These are phyloP conservation scores for Pandion haliaetus DNA, from an alignment of 2,113 vertebrate genomes.

Conservation along the genomic window DNA sequence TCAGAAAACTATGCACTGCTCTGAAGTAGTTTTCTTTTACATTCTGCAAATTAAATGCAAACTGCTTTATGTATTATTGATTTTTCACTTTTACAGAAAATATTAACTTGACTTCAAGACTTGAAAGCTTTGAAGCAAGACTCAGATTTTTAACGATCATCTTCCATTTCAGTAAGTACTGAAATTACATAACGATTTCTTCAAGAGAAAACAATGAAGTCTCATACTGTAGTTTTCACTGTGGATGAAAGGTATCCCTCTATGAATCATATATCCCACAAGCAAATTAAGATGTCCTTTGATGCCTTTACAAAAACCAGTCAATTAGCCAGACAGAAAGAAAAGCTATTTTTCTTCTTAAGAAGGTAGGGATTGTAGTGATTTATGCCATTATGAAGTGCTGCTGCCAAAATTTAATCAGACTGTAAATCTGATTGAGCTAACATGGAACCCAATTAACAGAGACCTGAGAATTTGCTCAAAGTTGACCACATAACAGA, in stretches of 20 bases:
- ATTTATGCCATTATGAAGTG: neutral
- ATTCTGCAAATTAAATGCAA: neutral
- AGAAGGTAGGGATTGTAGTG: neutral
- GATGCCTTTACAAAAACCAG: neutral
- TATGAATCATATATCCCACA: neutral
- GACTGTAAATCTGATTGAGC: neutral
- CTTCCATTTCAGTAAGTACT: neutral
- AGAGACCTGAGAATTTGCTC: neutral
- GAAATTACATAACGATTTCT: neutral
- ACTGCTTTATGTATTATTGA: neutral
- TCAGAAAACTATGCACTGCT: neutral
- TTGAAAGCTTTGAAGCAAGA: slow-evolving; percentile 8
- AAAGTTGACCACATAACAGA: neutral
- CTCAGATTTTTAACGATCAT: slow-evolving; percentile 1
- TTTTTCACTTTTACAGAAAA: slow-evolving; percentile 1
- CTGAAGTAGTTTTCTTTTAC: neutral
- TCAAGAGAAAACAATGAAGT: slow-evolving; percentile 9
- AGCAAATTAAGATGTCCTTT: slow-evolving; percentile 13
- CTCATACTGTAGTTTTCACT: neutral
- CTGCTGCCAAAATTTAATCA: neutral
- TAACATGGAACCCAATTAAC: neutral
- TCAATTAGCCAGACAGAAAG: neutral
- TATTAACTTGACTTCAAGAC: neutral
- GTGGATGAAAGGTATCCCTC: neutral
- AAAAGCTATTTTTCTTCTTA: neutral